Evolutionary conservation across 2,113 vertebrate species (phyloP), one percentile per base, ranked within the genome.

Genomic region (Noctilio leporinus): DNA sequence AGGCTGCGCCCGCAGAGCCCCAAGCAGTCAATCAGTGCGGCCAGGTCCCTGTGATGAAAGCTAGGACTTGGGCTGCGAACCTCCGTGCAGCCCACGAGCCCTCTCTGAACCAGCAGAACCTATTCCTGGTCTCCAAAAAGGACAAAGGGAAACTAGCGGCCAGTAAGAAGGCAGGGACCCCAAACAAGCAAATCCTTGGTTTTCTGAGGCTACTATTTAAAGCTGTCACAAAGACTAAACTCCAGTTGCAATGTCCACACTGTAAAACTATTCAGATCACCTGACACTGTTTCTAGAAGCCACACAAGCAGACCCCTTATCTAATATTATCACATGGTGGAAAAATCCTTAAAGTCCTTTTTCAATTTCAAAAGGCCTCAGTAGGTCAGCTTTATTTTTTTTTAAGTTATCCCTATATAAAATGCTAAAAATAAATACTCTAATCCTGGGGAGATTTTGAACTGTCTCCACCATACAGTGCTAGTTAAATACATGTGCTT

Each of bases 21-120:
- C 53, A 55, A 69, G 89, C 67, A n/a, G 78, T 91, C 80, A 83
- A 94, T 70, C 62, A 92, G 35, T 16, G 35, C 12, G 6, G 72
- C 86, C 80, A 80, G 45, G 47, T 51, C 73, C 67, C 24, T 49
- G 83, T 65, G 81, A 90, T 35, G 94, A 92, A 95, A 92, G 64
- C 86, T 59, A 12, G 11, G 45, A 84, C 28, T 19, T 65, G 55
- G 1, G 43, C 64, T 14, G 47, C 9, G 55, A 28, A 11, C 45
- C 57, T 77, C 77, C 24, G 59, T 28, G 45, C 30, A 59, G n/a
- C 83, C 30, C 67, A 59, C 65, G 73, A 64, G 55, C 53, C 45
- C 10, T 2, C 55, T n/a, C 30, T 40, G 47, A 45, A 38, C 33
- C n/a, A 14, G 33, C 69, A 35, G 59, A 83, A 73, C 49, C 22